Evolutionary conservation across 2,113 vertebrate species (phyloP), one percentile per base, ranked within the genome.

Genomic region (Hepsetus odoe): DNA sequence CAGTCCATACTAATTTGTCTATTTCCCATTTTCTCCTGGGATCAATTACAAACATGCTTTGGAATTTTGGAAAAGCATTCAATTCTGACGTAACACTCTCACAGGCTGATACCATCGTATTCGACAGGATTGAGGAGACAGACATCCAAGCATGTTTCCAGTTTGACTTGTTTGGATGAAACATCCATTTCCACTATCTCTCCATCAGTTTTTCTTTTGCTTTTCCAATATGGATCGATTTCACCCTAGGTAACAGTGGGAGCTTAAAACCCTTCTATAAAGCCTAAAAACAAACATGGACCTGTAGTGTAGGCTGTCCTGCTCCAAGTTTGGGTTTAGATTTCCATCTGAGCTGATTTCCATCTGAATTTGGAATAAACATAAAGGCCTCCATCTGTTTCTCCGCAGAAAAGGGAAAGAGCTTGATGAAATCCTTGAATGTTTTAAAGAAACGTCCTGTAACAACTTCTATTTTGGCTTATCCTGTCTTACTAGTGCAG

Each of bases 321-420:
- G 84, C 85, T 78, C 72, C 53, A 68, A 74, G 80, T 86, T 88
- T 84, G 16, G 77, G 76, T 88, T 87, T 86, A 81, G 83, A 85
- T 88, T 89, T 86, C 85, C 80, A 86, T 89, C 85, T 64, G 76
- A 89, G 84, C 80, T 84, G 84, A 90, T 89, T 82, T 85, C 79
- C 77, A 89, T 91, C 89, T 87, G 83, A 90, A 87, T 58, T 84
- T 79, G 81, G 81, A 86, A 80, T 85, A 91, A 91, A 90, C 86
- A 89, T 82, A 81, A 87, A 82, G 85, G 77, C 83, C 72, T 86
- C 80, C 84, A 84, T 89, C 83, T 79, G 74, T 71, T 86, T 87
- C 68, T 72, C 53, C 65, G 70, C 68, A 76, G 83, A 82, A 83
- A 40, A 61, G 82, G 74, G 64, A 80, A 75, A 79, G 78, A 53